Percentiles rank a stretch among this genome's conserved stretches.
These are phyloP conservation scores for Nyleta sp. DNA, from an alignment of 2,888 invertebrate genomes.

Conservation along the genomic window DNA sequence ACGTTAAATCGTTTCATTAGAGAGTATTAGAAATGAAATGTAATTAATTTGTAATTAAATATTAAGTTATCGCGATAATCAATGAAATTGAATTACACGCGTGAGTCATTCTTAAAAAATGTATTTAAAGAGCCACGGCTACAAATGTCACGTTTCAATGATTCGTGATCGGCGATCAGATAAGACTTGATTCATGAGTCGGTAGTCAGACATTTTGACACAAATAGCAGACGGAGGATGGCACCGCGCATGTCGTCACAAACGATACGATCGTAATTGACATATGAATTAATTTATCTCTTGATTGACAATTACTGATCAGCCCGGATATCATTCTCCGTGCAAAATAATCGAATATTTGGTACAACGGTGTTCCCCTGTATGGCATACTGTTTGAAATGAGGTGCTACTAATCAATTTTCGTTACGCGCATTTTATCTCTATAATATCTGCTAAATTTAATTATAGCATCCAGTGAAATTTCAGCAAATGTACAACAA, in stretches of 20 bases:
- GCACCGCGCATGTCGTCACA: constrained; percentile 55
- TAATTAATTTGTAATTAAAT: constrained; percentile 4
- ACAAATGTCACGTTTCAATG: constrained; percentile 37
- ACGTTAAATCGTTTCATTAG: no score
- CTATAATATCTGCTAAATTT: no score
- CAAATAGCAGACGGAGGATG: constrained; percentile 44
- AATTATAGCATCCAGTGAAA: no score
- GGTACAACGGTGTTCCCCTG: no score
- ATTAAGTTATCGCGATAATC: neutral
- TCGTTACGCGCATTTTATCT: no score
- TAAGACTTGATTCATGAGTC: constrained; percentile 54
- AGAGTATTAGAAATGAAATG: neutral
- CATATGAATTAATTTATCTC: constrained; percentile 74
- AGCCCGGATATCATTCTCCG: constrained; percentile 6
- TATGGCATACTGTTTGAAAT: no score
- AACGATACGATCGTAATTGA: constrained; percentile 72
- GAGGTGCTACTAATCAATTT: no score
- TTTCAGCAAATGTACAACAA: no score
- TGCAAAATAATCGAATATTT: constrained; percentile 27
- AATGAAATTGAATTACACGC: constrained; percentile 16
- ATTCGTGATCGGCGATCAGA: constrained; percentile 40
- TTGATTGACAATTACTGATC: constrained; percentile 74
- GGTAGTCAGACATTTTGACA: constrained; percentile 54
- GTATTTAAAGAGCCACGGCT: constrained; percentile 8
- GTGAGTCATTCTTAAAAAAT: constrained; percentile 16